Evolutionary conservation across 2,797 vertebrate genomes (phyloP).

Genomic region (Bradypus variegatus): DNA sequence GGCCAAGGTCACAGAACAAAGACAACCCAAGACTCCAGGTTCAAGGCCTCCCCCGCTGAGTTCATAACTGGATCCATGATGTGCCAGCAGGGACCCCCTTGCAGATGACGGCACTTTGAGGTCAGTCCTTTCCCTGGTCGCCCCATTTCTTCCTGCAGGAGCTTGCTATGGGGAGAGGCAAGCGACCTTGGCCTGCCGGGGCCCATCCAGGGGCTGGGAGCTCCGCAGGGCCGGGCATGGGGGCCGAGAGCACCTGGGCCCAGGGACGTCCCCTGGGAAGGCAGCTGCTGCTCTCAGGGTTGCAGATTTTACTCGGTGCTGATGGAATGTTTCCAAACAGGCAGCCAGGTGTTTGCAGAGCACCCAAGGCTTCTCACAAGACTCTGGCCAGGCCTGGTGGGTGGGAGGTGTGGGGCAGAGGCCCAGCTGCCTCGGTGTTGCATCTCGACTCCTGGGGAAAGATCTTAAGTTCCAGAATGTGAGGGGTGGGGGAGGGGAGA

Average conservation of each 20-base stretch:
- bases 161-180: not conserved
- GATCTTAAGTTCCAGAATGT: not conserved
- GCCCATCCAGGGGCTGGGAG: not conserved
- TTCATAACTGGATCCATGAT: not conserved
- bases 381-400: not conserved
- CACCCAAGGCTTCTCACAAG: not conserved
- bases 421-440: not conserved
- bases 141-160: not conserved
- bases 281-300: not conserved
- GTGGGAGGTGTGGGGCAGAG: not conserved
- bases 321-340: conserved; percentile 62
- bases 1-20: not conserved
- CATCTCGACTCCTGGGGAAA: not conserved
- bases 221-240: too few relatives aligned
- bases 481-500: too few relatives aligned
- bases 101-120: not conserved
- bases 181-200: not conserved
- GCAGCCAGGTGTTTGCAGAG: conserved; percentile 24
- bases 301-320: conserved; percentile 55
- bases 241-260: not conserved
- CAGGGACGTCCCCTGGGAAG: not conserved
- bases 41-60: not conserved
- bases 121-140: not conserved
- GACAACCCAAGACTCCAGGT: not conserved
- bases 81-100: not conserved